Base-by-base conservation (phyloP, 1,140 invertebrate species). In the Cyrtorhinus lividipennis region DNA sequence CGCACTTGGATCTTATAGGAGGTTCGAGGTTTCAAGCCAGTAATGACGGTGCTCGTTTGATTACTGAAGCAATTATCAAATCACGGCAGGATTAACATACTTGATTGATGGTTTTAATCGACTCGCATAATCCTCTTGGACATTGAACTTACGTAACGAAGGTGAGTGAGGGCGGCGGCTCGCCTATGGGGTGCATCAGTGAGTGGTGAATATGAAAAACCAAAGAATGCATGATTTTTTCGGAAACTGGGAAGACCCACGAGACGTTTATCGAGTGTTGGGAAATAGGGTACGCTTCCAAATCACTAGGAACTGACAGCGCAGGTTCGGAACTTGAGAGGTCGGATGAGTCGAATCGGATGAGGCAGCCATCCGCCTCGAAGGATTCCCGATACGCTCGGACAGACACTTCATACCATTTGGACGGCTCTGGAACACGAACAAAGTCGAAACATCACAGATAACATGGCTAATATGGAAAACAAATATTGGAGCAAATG, bases 201-300 rank as follows among this genome's bases (percentile, higher is more conserved):
- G n/a, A n/a, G n/a, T n/a, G n/a, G n/a, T n/a, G n/a, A n/a, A n/a
- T n/a, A n/a, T n/a, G n/a, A n/a, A n/a, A n/a, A n/a, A n/a, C n/a
- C n/a, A n/a, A n/a, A n/a, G n/a, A n/a, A n/a, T n/a, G n/a, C n/a
- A n/a, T n/a, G n/a, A n/a, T n/a, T n/a, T n/a, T n/a, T n/a, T n/a
- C n/a, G n/a, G n/a, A n/a, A n/a, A n/a, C n/a, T 64, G n/a, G 69
- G 66, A 2, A 71, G 62, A 27, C 68, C 79, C 79, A 81, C 1
- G 73, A 73, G 25, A 81, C 67, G 63, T 74, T 73, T 65, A 80
- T 78, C 2, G 74, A 70, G 63, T 68, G 74, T 12, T 77, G 69
- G 61, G 76, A 78, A 56, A 73, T 64, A 38, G 78, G 75, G 63
- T 72, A 68, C 59, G 76, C 78, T 69, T 79, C 76, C 60, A 81